These are phyloP conservation scores for Gymnoscelis rufifasciata DNA, from an alignment of 2,888 invertebrate species.

Conservation along the genomic window DNA sequence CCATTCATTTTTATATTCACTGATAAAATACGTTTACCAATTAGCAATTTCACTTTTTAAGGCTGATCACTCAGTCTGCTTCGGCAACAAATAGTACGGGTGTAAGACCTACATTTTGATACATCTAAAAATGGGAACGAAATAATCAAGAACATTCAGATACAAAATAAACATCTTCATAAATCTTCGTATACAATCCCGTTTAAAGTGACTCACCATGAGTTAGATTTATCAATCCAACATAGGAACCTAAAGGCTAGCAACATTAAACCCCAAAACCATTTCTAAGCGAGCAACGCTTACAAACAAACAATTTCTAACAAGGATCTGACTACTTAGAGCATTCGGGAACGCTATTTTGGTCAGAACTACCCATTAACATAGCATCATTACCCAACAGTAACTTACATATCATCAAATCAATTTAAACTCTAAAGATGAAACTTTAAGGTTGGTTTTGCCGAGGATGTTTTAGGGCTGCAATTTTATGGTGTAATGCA, in stretches of 20 bases:
- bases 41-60: too few relatives aligned
- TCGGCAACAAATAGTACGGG: too few relatives aligned
- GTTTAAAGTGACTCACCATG: too few relatives aligned
- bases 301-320: slow-evolving; percentile 3
- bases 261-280: not conserved
- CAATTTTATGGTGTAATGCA: slow-evolving; percentile 20
- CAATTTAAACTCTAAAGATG: slow-evolving; percentile 1
- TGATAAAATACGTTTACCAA: too few relatives aligned
- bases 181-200: too few relatives aligned
- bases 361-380: slow-evolving; percentile 17
- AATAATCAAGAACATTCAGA: too few relatives aligned
- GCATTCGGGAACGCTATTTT: slow-evolving; percentile 10
- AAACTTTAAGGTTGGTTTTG: not conserved
- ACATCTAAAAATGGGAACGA: too few relatives aligned
- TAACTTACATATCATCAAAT: not conserved
- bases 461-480: slow-evolving; percentile 2
- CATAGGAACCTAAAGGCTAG: not conserved
- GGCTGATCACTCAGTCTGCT: too few relatives aligned
- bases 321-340: slow-evolving; percentile 5
- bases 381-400: slow-evolving; percentile 15
- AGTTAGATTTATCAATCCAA: too few relatives aligned
- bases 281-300: slow-evolving; percentile 1
- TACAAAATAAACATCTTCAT: too few relatives aligned
- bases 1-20: too few relatives aligned
- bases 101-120: too few relatives aligned